Percentiles rank a stretch among this genome's conserved stretches.
phyloP scores from a whole-genome alignment of 2,888 invertebrate species.

The Hylaea fasciaria region DNA sequence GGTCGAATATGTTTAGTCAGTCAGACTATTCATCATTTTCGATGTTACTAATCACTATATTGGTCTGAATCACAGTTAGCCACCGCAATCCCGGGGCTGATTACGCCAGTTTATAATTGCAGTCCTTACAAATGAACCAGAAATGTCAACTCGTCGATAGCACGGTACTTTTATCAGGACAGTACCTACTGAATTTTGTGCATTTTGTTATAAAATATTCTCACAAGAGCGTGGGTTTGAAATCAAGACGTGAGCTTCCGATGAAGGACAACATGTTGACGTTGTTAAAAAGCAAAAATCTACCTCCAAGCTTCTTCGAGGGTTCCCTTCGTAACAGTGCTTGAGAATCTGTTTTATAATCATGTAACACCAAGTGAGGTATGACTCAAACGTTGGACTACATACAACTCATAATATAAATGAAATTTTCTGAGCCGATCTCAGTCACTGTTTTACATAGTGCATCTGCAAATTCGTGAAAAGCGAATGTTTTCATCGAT shows the following conservation, averaged over 20 bases:
- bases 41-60: slow-evolving; percentile 47
- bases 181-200: slow-evolving; percentile 16
- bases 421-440: neutral
- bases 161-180: slow-evolving; percentile 17
- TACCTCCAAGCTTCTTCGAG: too few relatives aligned
- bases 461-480: slow-evolving; percentile 8
- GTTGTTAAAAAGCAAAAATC: too few relatives aligned
- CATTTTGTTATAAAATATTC: neutral
- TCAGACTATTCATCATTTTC: slow-evolving; percentile 39
- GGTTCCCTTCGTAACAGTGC: too few relatives aligned
- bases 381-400: too few relatives aligned
- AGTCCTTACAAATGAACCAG: slow-evolving; percentile 77
- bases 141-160: slow-evolving; percentile 69
- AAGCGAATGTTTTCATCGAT: slow-evolving; percentile 73
- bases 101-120: slow-evolving; percentile 79
- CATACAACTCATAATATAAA: too few relatives aligned
- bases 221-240: too few relatives aligned
- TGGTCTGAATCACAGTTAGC: slow-evolving; percentile 47
- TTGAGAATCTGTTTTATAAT: too few relatives aligned
- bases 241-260: too few relatives aligned
- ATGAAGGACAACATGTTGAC: too few relatives aligned
- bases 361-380: too few relatives aligned
- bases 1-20: slow-evolving; percentile 36
- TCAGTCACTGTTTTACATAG: slow-evolving; percentile 2
- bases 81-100: slow-evolving; percentile 67